phyloP scores from a whole-genome alignment of 2,797 vertebrate species.

The Prunella strophiata region DNA sequence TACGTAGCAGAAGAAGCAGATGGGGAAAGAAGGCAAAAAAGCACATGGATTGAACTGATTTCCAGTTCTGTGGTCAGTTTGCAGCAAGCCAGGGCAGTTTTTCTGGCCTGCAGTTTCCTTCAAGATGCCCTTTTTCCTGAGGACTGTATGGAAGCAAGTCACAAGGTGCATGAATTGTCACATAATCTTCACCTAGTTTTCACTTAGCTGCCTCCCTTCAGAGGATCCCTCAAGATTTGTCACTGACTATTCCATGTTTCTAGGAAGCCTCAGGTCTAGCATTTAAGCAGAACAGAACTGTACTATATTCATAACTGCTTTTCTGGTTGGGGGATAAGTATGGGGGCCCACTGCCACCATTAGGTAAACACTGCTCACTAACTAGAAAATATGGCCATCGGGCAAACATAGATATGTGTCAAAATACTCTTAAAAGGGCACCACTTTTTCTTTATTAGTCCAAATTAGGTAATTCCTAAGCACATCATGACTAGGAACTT shows the following conservation, averaged over 20 bases:
- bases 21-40: not conserved
- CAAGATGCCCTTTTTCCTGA: not conserved
- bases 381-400: not conserved
- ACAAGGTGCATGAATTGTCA: not conserved
- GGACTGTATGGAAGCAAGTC: not conserved
- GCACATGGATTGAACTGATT: not conserved
- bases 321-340: not conserved
- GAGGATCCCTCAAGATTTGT: not conserved
- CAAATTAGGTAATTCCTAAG: not conserved
- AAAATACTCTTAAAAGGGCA: not conserved
- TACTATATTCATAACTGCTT: not conserved
- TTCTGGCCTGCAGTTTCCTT: not conserved
- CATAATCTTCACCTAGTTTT: not conserved
- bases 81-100: not conserved
- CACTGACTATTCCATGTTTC: not conserved
- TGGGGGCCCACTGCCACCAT: not conserved
- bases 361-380: not conserved
- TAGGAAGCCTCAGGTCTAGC: not conserved
- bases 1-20: not conserved
- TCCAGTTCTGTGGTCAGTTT: not conserved
- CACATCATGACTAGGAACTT: not conserved
- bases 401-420: not conserved
- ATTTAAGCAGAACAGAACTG: not conserved
- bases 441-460: not conserved
- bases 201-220: not conserved